Conservation (phyloP, 2,113 vertebrate genomes). For the Cinclus mexicanus region DNA sequence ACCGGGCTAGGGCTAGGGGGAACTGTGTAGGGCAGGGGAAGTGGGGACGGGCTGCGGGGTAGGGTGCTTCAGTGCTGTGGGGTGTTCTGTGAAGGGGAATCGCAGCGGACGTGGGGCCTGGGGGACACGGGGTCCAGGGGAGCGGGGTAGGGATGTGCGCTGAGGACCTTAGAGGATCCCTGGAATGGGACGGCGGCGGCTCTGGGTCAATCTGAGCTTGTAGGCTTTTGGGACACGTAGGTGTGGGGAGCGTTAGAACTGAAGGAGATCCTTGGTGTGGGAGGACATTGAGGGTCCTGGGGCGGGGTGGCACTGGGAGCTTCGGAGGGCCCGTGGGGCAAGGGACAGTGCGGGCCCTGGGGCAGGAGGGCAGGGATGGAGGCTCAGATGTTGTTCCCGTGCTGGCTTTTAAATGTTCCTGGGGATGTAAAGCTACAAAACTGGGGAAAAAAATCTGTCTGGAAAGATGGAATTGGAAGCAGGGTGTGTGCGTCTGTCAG, state of each 20-base stretch:
- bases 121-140: neutral
- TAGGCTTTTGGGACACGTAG: neutral
- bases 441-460: neutral
- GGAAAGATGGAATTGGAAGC: neutral
- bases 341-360: too few species aligned
- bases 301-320: neutral
- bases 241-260: neutral
- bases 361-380: neutral
- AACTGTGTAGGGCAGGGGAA: neutral
- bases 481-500: neutral
- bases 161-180: neutral
- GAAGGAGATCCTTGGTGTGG: neutral
- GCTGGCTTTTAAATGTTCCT: neutral
- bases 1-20: too few species aligned
- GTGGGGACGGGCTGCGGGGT: too few species aligned
- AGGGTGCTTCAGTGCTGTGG: neutral
- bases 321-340: neutral
- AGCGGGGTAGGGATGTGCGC: neutral
- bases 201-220: neutral
- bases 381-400: accelerated
- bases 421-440: neutral
- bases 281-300: neutral
- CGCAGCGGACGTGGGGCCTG: neutral
- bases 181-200: neutral
- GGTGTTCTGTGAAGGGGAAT: too few species aligned